Conservation (phyloP, 1,140 invertebrate genomes). For the Pentalonia nigronervosa region DNA sequence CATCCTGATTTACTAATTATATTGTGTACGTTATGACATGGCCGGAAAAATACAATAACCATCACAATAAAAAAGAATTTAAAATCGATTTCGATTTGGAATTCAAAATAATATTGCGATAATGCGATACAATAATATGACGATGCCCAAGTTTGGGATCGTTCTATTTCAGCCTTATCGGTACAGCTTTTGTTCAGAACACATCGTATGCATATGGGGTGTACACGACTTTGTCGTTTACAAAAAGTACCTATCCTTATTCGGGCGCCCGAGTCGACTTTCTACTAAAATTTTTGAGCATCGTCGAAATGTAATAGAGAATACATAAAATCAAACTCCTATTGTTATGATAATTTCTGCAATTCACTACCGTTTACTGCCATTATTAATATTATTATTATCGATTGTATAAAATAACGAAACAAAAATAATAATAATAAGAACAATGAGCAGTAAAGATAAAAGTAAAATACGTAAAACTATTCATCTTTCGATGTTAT, state of each 20-base stretch:
- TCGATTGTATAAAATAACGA: not conserved
- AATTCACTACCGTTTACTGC: not conserved
- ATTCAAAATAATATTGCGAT: not conserved
- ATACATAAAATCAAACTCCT: constrained; percentile 33
- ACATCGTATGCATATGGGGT: not conserved
- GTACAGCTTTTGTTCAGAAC: not conserved
- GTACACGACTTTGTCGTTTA: not conserved
- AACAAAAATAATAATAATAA: not conserved
- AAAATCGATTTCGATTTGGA: not conserved
- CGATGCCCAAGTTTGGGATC: not conserved
- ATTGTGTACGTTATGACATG: not conserved
- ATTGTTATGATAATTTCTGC: constrained; percentile 37
- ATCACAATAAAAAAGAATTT: not conserved
- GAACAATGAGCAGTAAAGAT: not conserved
- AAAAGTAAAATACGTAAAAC: not conserved
- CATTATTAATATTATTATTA: not conserved
- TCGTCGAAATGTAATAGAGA: not conserved
- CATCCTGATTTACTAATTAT: not conserved
- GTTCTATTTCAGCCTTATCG: not conserved
- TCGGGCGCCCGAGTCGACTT: not conserved
- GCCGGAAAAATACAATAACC: not conserved
- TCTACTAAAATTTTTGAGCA: constrained; percentile 2
- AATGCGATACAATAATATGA: no score
- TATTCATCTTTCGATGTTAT: not conserved
- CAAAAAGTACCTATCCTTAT: constrained; percentile 21